phyloP scores from a whole-genome alignment of 1,140 invertebrate species.

The Conus betulinus region DNA sequence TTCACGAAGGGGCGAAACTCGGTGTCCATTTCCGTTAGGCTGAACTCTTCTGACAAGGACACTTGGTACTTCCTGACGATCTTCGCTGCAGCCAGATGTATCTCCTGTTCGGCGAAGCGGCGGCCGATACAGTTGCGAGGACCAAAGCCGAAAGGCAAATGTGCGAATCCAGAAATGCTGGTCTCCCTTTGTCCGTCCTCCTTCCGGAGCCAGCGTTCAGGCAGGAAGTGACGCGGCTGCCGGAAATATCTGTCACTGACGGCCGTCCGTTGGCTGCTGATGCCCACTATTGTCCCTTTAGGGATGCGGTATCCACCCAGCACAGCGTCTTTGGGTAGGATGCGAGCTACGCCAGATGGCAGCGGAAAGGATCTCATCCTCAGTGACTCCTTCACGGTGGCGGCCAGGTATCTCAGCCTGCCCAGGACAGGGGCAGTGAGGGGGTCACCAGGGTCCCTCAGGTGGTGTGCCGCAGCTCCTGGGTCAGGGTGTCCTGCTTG shows the following conservation, averaged over 20 bases:
- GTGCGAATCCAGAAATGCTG: slow-evolving; percentile 74
- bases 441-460: slow-evolving; percentile 74
- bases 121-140: slow-evolving; percentile 81
- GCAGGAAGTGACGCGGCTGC: slow-evolving; percentile 83
- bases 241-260: slow-evolving; percentile 85
- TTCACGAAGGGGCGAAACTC: slow-evolving; percentile 25
- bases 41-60: neutral
- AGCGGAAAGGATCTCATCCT: slow-evolving; percentile 72
- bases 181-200: slow-evolving; percentile 16
- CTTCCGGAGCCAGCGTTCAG: slow-evolving; percentile 87
- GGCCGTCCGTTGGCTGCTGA: slow-evolving; percentile 37
- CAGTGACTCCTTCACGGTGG: slow-evolving; percentile 89
- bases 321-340: slow-evolving; percentile 64
- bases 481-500: slow-evolving; percentile 77
- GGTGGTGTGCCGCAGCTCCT: slow-evolving; percentile 81
- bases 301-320: slow-evolving; percentile 75
- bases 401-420: slow-evolving; percentile 84
- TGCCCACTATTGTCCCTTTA: slow-evolving; percentile 72
- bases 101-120: slow-evolving; percentile 80
- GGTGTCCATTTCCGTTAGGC: slow-evolving; percentile 10
- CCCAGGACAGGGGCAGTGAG: slow-evolving; percentile 80
- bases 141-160: slow-evolving; percentile 80
- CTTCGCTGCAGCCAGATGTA: slow-evolving; percentile 80
- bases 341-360: slow-evolving; percentile 61
- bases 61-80: slow-evolving; percentile 12